Percentiles rank a stretch among this genome's conserved stretches.
These are phyloP conservation scores for Candoia aspera DNA, from an alignment of 2,113 vertebrate species.

Conservation along the genomic window DNA sequence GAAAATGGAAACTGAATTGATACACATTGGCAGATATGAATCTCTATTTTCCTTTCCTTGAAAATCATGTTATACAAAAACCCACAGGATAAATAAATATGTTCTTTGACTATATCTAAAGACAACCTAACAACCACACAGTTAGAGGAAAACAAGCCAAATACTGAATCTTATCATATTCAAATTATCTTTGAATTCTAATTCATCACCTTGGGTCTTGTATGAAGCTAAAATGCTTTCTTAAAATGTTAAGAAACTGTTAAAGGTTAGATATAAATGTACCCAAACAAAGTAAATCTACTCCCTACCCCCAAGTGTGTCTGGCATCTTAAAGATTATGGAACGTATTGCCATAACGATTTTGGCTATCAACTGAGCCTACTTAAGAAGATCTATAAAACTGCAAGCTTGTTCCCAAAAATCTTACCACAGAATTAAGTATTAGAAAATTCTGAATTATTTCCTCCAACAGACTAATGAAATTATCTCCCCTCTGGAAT, in stretches of 20 bases:
- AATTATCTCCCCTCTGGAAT: not conserved
- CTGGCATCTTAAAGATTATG: not conserved
- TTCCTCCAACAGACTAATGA: not conserved
- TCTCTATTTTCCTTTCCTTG: not conserved
- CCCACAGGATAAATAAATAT: not conserved
- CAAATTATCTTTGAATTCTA: not conserved
- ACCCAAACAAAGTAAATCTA: not conserved
- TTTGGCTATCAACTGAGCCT: not conserved
- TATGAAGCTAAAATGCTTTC: not conserved
- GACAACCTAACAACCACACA: not conserved
- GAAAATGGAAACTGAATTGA: constrained; percentile 51
- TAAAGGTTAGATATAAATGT: not conserved
- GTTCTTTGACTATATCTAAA: not conserved
- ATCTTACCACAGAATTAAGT: not conserved
- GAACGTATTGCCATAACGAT: not conserved
- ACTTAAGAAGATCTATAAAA: not conserved
- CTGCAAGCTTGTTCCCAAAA: not conserved
- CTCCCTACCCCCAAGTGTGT: not conserved
- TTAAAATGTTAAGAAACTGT: not conserved
- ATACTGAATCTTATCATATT: not conserved
- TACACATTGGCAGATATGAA: constrained; percentile 38
- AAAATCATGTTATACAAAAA: constrained; percentile 29
- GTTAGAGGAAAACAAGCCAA: not conserved
- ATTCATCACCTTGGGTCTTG: not conserved
- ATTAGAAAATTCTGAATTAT: not conserved